Evolutionary conservation across 1,140 invertebrate species (phyloP), one percentile per base, ranked within the genome.

Genomic region (Papilio machaon): DNA sequence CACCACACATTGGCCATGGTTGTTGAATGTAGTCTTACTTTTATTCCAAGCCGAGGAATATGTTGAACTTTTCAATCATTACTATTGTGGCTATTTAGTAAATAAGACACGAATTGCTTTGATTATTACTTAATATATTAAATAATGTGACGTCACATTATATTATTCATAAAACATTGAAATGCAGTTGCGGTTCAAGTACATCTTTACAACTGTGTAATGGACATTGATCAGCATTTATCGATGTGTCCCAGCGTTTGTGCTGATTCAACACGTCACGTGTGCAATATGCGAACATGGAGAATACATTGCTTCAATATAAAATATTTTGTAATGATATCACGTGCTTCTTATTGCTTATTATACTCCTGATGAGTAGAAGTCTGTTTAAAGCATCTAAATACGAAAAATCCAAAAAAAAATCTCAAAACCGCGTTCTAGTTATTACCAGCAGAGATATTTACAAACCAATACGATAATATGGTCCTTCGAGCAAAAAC

Each of bases 201-300:
- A 54, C 52, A 19, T 70, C 64, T 35, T 67, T 47, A 47, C 30
- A 49, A 30, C 23, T 23, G 46, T 13, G 13, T 35, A 74, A 46
- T 76, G 74, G 19, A 52, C 74, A 76, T 76, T 52, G 47, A 76
- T 76, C 74, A 52, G 19, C 74, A 30, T 76, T 76, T 76, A 76
- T 76, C 74, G 46, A 76, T 49, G 74, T 43, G 73, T 47, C 19
- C 70, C 43, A 76, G 15, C 46, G 43, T 47, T 67, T 76, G 46
- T 15, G 47, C 47, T 76, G 43, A 74, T 74, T 74, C 73, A 9
- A 49, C 47, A 52, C 74, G 74, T 76, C 74, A 52, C 74, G 73
- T 73, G 74, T 47, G 11, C 23, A 70, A 52, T 23, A 35, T 76
- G 74, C 47, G 19, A 23, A 10, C 73, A 76, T 76, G 74, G 47